phyloP scores from a whole-genome alignment of 2,113 vertebrate species.

The Phoxinus phoxinus region DNA sequence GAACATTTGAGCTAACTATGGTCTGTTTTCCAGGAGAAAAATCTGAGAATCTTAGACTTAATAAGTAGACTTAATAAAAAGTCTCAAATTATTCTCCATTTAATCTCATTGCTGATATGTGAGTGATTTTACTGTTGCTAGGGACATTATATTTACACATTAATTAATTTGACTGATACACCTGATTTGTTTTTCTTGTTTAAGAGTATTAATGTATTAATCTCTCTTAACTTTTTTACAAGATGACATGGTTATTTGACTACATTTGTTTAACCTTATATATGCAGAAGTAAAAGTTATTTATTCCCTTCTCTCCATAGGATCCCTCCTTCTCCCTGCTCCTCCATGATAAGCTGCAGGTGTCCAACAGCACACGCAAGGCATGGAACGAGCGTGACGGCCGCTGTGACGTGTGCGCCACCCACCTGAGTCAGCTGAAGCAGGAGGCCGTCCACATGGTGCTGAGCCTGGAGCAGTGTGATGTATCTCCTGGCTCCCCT shows the following conservation, averaged over 20 bases:
- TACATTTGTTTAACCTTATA: no score
- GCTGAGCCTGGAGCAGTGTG: constrained; percentile 85
- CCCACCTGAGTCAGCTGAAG: constrained; percentile 93
- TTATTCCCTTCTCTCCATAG: constrained; percentile 68
- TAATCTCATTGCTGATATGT: background rate
- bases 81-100: background rate
- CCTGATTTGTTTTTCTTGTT: no score
- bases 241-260: no score
- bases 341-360: constrained; percentile 94
- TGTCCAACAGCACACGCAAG: constrained; percentile 90
- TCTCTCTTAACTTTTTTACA: no score
- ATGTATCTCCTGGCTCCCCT: constrained; percentile 86
- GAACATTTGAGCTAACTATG: background rate
- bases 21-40: background rate
- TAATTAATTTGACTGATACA: no score
- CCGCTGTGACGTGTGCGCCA: constrained; percentile 92
- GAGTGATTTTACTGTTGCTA: background rate
- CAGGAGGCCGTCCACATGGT: constrained; percentile 98
- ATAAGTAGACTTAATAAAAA: background rate
- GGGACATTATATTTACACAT: background rate
- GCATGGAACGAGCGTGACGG: constrained; percentile 95
- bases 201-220: no score
- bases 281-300: no score
- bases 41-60: background rate
- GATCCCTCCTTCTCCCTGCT: constrained; percentile 90